A percentile compares a stretch with the other conserved stretches of the same genome.
Evolutionary conservation across 1,140 invertebrate species (phyloP).

Genomic region (Trissolcus basalis): DNA sequence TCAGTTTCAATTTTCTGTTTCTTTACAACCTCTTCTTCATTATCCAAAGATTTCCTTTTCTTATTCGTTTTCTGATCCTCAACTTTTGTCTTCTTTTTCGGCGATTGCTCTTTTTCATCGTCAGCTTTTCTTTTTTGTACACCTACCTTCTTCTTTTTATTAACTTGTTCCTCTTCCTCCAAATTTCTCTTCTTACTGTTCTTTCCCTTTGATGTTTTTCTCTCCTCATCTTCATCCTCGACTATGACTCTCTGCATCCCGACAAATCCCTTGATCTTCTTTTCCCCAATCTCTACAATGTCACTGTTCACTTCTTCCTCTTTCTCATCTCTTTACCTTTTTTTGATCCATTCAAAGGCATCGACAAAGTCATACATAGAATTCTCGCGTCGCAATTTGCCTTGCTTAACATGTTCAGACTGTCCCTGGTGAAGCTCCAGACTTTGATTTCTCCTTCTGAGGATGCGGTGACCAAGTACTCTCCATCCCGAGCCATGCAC

Average conservation of each 20-base stretch:
- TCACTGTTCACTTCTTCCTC: slow-evolving; percentile 15
- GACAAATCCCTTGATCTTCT: slow-evolving; percentile 26
- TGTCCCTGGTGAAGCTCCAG: slow-evolving; percentile 79
- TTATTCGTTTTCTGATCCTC: slow-evolving; percentile 32
- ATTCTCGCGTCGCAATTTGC: slow-evolving; percentile 70
- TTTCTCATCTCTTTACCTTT: slow-evolving; percentile 23
- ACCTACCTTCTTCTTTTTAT: not conserved
- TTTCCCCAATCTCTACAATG: slow-evolving; percentile 3
- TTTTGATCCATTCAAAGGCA: slow-evolving; percentile 18
- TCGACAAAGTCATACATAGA: slow-evolving; percentile 68
- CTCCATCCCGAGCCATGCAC: slow-evolving; percentile 77
- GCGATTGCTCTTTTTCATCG: not conserved
- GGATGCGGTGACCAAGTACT: slow-evolving; percentile 80
- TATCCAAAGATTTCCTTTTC: slow-evolving; percentile 33
- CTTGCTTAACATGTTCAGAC: slow-evolving; percentile 68
- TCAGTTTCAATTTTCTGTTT: slow-evolving; percentile 26
- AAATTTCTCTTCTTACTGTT: slow-evolving; percentile 37
- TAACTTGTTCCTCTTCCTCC: slow-evolving; percentile 5
- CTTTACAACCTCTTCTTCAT: slow-evolving; percentile 26
- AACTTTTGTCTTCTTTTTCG: slow-evolving; percentile 32
- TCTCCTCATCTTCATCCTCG: slow-evolving; percentile 59
- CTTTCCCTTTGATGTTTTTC: slow-evolving; percentile 26
- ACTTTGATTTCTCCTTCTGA: slow-evolving; percentile 88
- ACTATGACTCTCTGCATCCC: slow-evolving; percentile 54
- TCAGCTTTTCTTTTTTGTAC: too few relatives aligned